Evolutionary conservation across 2,888 invertebrate genomes (phyloP).

Genomic region (Entomobrya proxima): DNA sequence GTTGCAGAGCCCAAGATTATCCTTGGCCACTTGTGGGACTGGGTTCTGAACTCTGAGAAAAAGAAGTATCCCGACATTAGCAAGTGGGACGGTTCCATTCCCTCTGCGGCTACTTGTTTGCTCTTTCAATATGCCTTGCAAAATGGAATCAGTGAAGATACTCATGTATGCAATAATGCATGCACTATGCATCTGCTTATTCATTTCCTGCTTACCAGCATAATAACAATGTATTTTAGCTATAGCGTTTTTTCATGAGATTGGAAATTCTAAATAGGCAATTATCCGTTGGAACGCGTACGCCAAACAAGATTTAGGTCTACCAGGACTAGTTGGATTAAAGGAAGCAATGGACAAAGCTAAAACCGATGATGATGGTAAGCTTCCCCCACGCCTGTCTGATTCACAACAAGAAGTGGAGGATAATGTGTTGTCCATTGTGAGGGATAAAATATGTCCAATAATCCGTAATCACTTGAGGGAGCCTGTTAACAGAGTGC

Average conservation of each 20-base stretch:
- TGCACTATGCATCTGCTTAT: background rate
- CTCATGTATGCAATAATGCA: conserved; percentile 59
- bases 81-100: conserved; percentile 72
- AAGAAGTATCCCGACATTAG: background rate
- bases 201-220: background rate
- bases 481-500: conserved; percentile 66
- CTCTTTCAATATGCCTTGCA: conserved; percentile 74
- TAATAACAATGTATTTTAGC: background rate
- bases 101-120: conserved; percentile 70
- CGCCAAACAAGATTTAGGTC: conserved; percentile 67
- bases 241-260: background rate
- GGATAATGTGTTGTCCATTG: conserved; percentile 51
- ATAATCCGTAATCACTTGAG: conserved; percentile 72
- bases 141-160: conserved; percentile 73
- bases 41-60: conserved; percentile 55
- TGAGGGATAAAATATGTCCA: conserved; percentile 68
- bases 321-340: conserved; percentile 60
- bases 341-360: conserved; percentile 58
- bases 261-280: conserved; percentile 44
- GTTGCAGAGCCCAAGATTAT: conserved; percentile 69
- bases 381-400: background rate
- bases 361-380: background rate
- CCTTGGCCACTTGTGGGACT: conserved; percentile 73
- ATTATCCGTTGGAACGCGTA: conserved; percentile 74
- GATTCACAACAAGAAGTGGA: conserved; percentile 56